phyloP scores from a whole-genome alignment of 2,888 invertebrate genomes.

The Perizoma affinitatum region DNA sequence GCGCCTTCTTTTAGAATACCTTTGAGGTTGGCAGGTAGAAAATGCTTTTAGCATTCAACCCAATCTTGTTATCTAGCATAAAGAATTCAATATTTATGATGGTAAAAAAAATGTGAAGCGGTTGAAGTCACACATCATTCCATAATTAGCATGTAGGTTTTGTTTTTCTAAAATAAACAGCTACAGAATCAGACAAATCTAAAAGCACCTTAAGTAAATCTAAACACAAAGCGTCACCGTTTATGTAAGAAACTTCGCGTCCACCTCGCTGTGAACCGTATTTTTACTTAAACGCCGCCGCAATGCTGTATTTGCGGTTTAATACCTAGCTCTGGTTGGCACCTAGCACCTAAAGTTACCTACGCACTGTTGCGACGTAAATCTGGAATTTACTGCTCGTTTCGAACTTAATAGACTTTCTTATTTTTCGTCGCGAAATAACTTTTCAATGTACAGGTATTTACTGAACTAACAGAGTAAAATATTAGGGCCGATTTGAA shows the following conservation, averaged over 20 bases:
- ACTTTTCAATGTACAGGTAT: not conserved
- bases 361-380: slow-evolving; percentile 7
- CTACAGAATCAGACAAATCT: not conserved
- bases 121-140: too few relatives aligned
- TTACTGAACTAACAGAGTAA: not conserved
- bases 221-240: slow-evolving; percentile 34
- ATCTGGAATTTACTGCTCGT: slow-evolving; percentile 7
- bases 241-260: slow-evolving; percentile 29
- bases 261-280: slow-evolving; percentile 34
- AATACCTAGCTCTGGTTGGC: slow-evolving; percentile 10
- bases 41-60: too few relatives aligned
- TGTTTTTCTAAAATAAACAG: too few relatives aligned
- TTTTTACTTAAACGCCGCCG: slow-evolving; percentile 39
- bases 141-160: too few relatives aligned
- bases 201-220: slow-evolving; percentile 20
- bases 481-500: not conserved
- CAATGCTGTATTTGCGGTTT: slow-evolving; percentile 32
- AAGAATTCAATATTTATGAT: too few relatives aligned
- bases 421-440: not conserved
- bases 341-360: slow-evolving; percentile 7
- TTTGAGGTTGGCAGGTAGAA: too few relatives aligned
- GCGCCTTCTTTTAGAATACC: too few relatives aligned
- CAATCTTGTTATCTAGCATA: too few relatives aligned
- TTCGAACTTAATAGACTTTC: not conserved
- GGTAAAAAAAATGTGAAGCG: too few relatives aligned